phyloP scores from a whole-genome alignment of 2,888 invertebrate species.

The Phaedon cochleariae region DNA sequence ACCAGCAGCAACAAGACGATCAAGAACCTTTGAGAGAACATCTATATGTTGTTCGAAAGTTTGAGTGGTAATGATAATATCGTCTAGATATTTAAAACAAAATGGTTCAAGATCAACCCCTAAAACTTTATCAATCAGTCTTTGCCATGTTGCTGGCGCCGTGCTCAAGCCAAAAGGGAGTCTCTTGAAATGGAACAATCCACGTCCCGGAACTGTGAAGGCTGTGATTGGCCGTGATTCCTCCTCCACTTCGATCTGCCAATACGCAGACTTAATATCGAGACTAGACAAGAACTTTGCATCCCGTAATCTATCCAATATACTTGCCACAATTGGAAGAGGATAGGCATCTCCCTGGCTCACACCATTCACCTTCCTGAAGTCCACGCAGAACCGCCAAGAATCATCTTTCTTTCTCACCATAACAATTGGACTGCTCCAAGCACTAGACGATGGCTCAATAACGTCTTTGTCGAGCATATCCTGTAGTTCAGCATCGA shows the following conservation, averaged over 20 bases:
- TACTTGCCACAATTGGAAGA: constrained; percentile 27
- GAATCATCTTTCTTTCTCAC: constrained; percentile 50
- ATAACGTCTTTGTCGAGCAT: constrained; percentile 44
- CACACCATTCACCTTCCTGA: constrained; percentile 34
- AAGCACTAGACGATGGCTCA: constrained; percentile 46
- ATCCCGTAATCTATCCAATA: constrained; percentile 33
- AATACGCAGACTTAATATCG: not conserved
- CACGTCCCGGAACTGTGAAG: constrained; percentile 9
- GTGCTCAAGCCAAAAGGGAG: not conserved
- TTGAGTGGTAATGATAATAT: constrained; percentile 39
- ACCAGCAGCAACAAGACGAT: constrained; percentile 30
- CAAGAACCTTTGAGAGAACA: constrained; percentile 34
- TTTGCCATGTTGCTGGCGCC: constrained; percentile 9
- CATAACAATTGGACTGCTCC: constrained; percentile 43
- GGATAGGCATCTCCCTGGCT: constrained; percentile 39
- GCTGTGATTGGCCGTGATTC: not conserved
- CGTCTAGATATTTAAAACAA: constrained; percentile 45
- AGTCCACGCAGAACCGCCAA: constrained; percentile 44
- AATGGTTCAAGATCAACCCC: not conserved
- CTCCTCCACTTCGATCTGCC: not conserved
- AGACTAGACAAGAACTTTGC: constrained; percentile 4
- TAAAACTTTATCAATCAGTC: constrained; percentile 4
- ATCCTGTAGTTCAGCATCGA: constrained; percentile 32
- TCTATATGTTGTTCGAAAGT: constrained; percentile 36
- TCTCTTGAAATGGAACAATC: constrained; percentile 6